Percentiles rank a stretch among this genome's conserved stretches.
Conservation (phyloP, 2,113 vertebrate species). For the Laticauda laticaudata region DNA sequence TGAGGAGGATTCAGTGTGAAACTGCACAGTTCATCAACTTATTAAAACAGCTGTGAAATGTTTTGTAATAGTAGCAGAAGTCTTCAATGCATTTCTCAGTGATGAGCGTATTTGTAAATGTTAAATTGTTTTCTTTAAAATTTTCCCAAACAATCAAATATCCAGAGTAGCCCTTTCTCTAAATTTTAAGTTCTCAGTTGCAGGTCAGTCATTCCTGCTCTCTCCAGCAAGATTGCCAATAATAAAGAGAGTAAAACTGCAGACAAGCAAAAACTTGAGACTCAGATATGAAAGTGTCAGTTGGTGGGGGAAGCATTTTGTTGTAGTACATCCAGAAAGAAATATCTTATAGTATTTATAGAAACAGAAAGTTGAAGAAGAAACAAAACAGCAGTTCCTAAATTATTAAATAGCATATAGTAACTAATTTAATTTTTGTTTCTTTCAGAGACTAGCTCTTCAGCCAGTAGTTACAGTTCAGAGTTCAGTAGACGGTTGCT, state of each 20-base stretch:
- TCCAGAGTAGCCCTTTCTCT: not conserved
- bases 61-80: not conserved
- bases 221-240: not conserved
- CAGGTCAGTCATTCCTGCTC: not conserved
- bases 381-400: constrained; percentile 14
- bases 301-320: not conserved
- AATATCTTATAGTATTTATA: constrained; percentile 36
- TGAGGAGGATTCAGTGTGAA: constrained; percentile 4
- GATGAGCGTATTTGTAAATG: not conserved
- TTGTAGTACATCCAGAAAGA: not conserved
- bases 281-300: not conserved
- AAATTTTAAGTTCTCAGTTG: not conserved
- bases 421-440: constrained; percentile 40
- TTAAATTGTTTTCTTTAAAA: not conserved
- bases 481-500: constrained; percentile 93
- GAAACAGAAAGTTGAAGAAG: constrained; percentile 31
- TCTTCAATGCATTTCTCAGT: not conserved
- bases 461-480: constrained; percentile 87
- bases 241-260: not conserved
- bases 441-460: constrained; percentile 87
- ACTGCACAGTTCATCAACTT: not conserved
- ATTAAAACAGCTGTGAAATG: not conserved
- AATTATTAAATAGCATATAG: not conserved
- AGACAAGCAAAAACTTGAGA: not conserved
- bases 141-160: not conserved